These are phyloP conservation scores for Pristionchus maxplancki DNA, from an alignment of 2,888 invertebrate genomes.

Conservation along the genomic window DNA sequence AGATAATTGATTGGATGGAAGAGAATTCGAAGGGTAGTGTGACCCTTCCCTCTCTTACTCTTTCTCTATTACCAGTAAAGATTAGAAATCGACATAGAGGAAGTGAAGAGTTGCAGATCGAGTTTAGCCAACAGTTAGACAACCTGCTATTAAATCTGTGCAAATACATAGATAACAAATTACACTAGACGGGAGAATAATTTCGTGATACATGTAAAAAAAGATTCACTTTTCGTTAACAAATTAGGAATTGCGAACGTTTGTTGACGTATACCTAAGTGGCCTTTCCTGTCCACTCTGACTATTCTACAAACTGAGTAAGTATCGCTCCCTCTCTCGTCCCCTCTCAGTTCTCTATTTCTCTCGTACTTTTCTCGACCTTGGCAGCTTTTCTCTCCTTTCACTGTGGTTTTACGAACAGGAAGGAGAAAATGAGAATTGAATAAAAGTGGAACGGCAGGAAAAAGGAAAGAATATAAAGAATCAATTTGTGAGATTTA, in stretches of 20 bases:
- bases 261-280: too few species aligned
- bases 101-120: background rate
- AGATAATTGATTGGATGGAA: background rate
- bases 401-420: constrained; percentile 23
- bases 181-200: too few species aligned
- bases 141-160: too few species aligned
- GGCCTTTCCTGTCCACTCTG: background rate
- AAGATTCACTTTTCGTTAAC: too few species aligned
- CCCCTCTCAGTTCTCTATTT: background rate
- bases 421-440: background rate
- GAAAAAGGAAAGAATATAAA: background rate
- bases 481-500: too few species aligned
- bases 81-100: background rate
- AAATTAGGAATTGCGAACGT: too few species aligned
- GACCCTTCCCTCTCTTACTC: background rate
- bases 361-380: constrained; percentile 40
- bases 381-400: constrained; percentile 18
- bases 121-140: background rate
- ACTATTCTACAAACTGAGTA: background rate
- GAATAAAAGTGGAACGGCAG: background rate
- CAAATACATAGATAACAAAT: too few species aligned
- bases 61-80: background rate
- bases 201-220: too few species aligned
- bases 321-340: background rate
- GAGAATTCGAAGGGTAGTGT: background rate